phyloP scores from a whole-genome alignment of 1,140 invertebrate species.

The Parasteatoda tepidariorum region DNA sequence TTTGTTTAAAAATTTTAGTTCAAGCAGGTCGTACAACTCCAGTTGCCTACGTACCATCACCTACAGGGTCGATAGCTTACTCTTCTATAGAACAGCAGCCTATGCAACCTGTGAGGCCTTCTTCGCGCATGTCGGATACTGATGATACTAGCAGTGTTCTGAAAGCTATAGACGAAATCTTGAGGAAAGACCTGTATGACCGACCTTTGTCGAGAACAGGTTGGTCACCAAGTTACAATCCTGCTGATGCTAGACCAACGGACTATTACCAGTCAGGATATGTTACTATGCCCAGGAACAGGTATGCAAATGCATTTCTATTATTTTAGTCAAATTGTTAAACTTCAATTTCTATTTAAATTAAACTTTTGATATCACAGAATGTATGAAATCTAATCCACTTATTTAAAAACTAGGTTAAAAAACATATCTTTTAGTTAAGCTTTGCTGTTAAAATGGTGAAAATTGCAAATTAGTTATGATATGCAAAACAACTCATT shows the following conservation, averaged over 20 bases:
- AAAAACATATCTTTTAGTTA: too few relatives aligned
- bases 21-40: neutral
- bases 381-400: too few relatives aligned
- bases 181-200: conserved; percentile 66
- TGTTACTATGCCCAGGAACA: conserved; percentile 28
- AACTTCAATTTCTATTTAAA: too few relatives aligned
- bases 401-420: too few relatives aligned
- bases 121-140: neutral
- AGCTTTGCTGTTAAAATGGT: too few relatives aligned
- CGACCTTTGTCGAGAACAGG: conserved; percentile 29
- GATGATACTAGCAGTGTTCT: conserved; percentile 67
- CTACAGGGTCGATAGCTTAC: conserved; percentile 17
- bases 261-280: conserved; percentile 29
- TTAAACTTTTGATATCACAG: too few relatives aligned
- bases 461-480: too few relatives aligned
- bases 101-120: neutral
- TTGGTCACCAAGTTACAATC: neutral
- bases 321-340: too few relatives aligned
- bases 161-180: conserved; percentile 72
- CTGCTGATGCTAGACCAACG: neutral
- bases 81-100: neutral
- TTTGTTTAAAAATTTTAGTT: too few relatives aligned
- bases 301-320: neutral
- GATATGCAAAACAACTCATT: too few relatives aligned
- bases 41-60: conserved; percentile 12